phyloP scores from a whole-genome alignment of 1,140 invertebrate species.

The Leptonema lineaticorne region DNA sequence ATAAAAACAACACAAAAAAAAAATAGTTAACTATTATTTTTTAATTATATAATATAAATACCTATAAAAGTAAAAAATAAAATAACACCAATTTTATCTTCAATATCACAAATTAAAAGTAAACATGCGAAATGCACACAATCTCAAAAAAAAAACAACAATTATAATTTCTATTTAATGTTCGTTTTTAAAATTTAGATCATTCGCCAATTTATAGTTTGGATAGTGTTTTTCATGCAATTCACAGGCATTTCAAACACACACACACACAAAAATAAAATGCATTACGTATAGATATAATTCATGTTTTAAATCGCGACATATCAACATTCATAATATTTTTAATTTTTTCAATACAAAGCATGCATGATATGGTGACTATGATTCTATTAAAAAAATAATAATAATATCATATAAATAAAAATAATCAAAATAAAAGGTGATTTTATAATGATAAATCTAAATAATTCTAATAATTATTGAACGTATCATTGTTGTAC shows the following conservation, averaged over 20 bases:
- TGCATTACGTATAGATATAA: not conserved
- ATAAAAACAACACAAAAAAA: too few relatives aligned
- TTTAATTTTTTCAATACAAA: not conserved
- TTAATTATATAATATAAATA: too few relatives aligned
- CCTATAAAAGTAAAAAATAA: not conserved
- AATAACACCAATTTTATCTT: not conserved
- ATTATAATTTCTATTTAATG: conserved; percentile 4
- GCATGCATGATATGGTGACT: not conserved
- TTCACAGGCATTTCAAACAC: conserved; percentile 7
- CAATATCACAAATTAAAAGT: not conserved
- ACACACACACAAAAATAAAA: conserved; percentile 6
- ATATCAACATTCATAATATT: not conserved
- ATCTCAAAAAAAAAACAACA: not conserved
- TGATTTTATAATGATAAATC: not conserved
- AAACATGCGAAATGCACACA: conserved; percentile 6
- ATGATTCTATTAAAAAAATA: not conserved
- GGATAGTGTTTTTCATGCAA: conserved; percentile 4
- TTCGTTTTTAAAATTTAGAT: not conserved
- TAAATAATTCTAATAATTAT: not conserved
- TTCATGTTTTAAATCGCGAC: not conserved
- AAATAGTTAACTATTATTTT: too few relatives aligned
- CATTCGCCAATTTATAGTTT: conserved; percentile 12
- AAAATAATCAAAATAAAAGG: not conserved
- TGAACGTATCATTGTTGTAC: not conserved
- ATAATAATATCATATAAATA: not conserved